A percentile compares a stretch with the other conserved stretches of the same genome.
phyloP scores from a whole-genome alignment of 2,888 invertebrate genomes.

The Diarsia dahlii region DNA sequence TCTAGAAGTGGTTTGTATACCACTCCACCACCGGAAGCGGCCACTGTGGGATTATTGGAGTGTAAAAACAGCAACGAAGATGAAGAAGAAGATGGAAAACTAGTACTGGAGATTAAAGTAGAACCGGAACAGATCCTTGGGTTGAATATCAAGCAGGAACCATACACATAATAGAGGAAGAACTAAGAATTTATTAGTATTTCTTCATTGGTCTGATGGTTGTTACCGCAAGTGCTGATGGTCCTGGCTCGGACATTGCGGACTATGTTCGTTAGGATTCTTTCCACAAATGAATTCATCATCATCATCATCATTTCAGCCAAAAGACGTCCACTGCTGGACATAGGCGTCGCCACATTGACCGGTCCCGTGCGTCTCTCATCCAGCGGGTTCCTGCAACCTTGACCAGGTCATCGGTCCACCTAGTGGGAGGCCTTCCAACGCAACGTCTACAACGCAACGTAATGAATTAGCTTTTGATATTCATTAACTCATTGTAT shows the following conservation, averaged over 20 bases:
- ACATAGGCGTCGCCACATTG: too few relatives aligned
- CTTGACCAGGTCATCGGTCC: too few relatives aligned
- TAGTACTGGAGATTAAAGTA: slow-evolving; percentile 2
- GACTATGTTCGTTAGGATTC: not conserved
- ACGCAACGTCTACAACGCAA: too few relatives aligned
- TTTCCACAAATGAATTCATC: not conserved
- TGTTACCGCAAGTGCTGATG: too few relatives aligned
- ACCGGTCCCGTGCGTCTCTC: too few relatives aligned
- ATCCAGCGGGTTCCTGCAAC: too few relatives aligned
- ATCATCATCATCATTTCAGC: too few relatives aligned
- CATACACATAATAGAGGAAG: not conserved
- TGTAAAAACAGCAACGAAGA: not conserved
- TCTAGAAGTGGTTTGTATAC: not conserved
- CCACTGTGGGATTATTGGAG: not conserved
- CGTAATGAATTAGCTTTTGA: not conserved
- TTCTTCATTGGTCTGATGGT: not conserved
- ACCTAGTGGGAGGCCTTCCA: too few relatives aligned
- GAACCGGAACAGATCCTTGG: slow-evolving; percentile 1
- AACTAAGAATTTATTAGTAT: not conserved
- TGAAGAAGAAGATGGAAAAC: not conserved
- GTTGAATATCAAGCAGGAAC: slow-evolving; percentile 5
- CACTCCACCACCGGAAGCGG: not conserved
- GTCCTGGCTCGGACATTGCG: too few relatives aligned
- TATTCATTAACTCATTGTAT: not conserved
- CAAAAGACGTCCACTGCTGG: too few relatives aligned